Evolutionary conservation across 2,888 invertebrate species (phyloP), one percentile per base, ranked within the genome.

Genomic region (Caenorhabditis wallacei): DNA sequence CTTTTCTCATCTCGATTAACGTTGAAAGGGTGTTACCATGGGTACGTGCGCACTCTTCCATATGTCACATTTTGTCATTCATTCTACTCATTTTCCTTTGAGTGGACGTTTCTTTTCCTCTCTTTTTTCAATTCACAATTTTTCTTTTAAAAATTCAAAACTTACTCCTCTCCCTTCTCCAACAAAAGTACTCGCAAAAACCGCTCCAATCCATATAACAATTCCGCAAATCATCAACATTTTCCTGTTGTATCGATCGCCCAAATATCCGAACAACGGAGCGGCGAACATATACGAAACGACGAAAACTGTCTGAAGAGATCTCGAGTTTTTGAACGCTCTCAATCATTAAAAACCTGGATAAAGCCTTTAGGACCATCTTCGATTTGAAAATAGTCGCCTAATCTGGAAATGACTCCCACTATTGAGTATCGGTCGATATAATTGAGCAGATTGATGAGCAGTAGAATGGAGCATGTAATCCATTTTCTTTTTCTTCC

Each of bases 371-470:
- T 96, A 84, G 94, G 92, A 87, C 95, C 95, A 92, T 97, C 95
- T 40, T 94, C 93, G 82, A 97, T 95, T 0, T 93, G 1, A 92
- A 96, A 98, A 86, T 95, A 94, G 0, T 87, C 89, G 92, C 95
- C 94, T 11, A 89, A 79, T 11, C 82, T 74, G 1, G 79, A 43
- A 59, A 89, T 72, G n/a, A 89, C 85, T 96, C 98, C 98, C 91
- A 98, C 97, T 88, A 98, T 94, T 74, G 98, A 98, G 92, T 96
- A 97, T 92, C 98, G 95, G 93, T 98, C 98, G 97, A 98, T 98
- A 92, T 98, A 98, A 93, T 98, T 99, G 92, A 98, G 96, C 88
- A 98, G 95, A 93, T 98, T 98, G 85, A 98, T 96, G 92, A 95
- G 71, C 3, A 88, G 80, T 46, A 88, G 76, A 30, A 88, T 71